A percentile compares a stretch with the other conserved stretches of the same genome.
These are phyloP conservation scores for Pseudochirops corinnae DNA, from an alignment of 2,797 vertebrate genomes.

Conservation along the genomic window DNA sequence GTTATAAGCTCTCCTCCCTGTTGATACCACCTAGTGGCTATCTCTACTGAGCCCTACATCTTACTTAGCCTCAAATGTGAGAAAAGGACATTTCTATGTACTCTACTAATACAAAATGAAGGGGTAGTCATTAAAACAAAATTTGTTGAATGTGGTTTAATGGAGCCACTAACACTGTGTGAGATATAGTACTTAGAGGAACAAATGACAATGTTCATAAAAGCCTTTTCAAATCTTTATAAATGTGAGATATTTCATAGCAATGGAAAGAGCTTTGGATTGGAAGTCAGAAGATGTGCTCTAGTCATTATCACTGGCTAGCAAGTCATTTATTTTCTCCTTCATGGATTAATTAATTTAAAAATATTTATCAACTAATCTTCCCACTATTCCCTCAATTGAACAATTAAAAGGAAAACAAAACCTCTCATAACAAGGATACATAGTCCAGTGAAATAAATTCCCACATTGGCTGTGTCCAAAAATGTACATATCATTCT, in stretches of 20 bases:
- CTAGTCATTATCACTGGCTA: background rate
- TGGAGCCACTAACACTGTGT: slow-evolving; percentile 29
- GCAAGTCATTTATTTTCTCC: background rate
- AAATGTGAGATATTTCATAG: background rate
- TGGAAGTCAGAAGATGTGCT: background rate
- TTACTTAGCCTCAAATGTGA: background rate
- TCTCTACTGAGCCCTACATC: background rate
- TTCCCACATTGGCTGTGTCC: background rate
- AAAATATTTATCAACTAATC: background rate
- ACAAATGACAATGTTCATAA: background rate
- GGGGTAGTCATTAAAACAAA: slow-evolving; percentile 20
- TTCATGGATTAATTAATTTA: background rate
- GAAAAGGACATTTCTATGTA: background rate
- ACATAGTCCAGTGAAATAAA: background rate
- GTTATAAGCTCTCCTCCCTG: background rate
- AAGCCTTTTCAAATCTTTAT: background rate
- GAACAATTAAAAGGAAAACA: background rate
- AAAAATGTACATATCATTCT: background rate
- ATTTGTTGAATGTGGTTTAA: background rate
- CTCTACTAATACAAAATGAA: slow-evolving; percentile 34
- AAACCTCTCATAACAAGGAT: background rate
- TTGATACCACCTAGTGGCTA: background rate
- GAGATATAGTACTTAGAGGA: slow-evolving; percentile 4
- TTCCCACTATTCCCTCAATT: background rate
- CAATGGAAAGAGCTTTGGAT: background rate